phyloP scores from a whole-genome alignment of 2,113 vertebrate genomes.

The Danionella cerebrum region DNA sequence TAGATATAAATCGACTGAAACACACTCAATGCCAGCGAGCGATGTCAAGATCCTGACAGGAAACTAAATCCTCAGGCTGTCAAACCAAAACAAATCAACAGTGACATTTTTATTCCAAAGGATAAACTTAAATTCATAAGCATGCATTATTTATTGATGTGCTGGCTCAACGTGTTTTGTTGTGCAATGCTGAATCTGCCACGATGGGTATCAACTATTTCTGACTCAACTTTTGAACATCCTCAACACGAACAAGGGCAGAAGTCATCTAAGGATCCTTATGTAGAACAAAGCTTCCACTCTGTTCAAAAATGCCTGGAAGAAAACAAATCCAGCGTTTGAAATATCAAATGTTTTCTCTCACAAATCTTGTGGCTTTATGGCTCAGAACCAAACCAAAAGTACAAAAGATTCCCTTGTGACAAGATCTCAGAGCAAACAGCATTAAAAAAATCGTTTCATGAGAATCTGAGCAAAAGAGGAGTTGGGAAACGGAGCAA shows the following conservation, averaged over 20 bases:
- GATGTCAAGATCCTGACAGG: background rate
- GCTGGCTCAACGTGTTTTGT: background rate
- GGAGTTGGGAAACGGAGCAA: background rate
- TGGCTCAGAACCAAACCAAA: background rate
- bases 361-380: background rate
- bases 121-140: background rate
- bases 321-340: background rate
- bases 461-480: background rate
- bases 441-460: background rate
- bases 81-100: background rate
- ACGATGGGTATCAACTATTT: too few species aligned
- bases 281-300: background rate
- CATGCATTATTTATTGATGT: background rate
- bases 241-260: background rate
- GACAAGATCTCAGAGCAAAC: background rate
- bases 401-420: slow-evolving; percentile 2
- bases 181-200: background rate
- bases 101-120: too few species aligned
- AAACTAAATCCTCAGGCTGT: background rate
- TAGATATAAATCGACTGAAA: background rate
- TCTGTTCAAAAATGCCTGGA: background rate
- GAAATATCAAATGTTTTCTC: slow-evolving; percentile 1
- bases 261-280: background rate
- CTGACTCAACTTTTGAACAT: background rate
- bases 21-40: background rate